These are phyloP conservation scores for Drosophila setifemur DNA, from an alignment of 1,140 invertebrate species.

Conservation along the genomic window DNA sequence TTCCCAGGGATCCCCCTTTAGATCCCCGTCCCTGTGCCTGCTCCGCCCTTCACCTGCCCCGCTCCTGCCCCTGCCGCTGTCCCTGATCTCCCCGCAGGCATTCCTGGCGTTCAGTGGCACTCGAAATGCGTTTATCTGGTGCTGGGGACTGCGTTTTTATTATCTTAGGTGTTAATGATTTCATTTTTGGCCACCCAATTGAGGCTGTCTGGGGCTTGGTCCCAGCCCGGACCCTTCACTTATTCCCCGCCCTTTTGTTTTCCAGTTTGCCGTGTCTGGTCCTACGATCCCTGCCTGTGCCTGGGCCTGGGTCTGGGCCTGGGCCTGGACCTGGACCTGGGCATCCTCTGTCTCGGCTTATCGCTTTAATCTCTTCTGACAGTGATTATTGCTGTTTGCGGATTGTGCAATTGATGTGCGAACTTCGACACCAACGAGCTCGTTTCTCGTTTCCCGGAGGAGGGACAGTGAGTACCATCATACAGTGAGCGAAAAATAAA, in stretches of 20 bases:
- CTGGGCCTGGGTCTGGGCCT: background rate
- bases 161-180: slow-evolving; percentile 82
- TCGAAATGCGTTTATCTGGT: slow-evolving; percentile 35
- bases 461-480: background rate
- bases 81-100: too few relatives aligned
- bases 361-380: slow-evolving; percentile 80
- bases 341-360: slow-evolving; percentile 65
- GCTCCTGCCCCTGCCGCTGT: background rate
- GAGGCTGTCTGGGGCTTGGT: slow-evolving; percentile 37
- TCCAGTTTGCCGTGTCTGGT: slow-evolving; percentile 31
- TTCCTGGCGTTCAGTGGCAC: slow-evolving; percentile 64
- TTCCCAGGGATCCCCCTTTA: background rate
- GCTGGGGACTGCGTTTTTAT: slow-evolving; percentile 57
- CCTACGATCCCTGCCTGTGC: too few relatives aligned
- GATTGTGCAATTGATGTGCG: slow-evolving; percentile 80
- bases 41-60: background rate
- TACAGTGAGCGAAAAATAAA: slow-evolving; percentile 28
- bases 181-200: slow-evolving; percentile 82
- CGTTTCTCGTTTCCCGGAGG: background rate
- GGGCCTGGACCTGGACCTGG: slow-evolving; percentile 25
- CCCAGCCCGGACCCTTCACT: slow-evolving; percentile 6
- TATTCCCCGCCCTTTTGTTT: background rate
- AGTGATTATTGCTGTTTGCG: slow-evolving; percentile 81
- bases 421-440: slow-evolving; percentile 79
- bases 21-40: background rate